A percentile compares a stretch with the other conserved stretches of the same genome.
Conservation (phyloP, 1,140 invertebrate genomes). For the Dryas iulia region DNA sequence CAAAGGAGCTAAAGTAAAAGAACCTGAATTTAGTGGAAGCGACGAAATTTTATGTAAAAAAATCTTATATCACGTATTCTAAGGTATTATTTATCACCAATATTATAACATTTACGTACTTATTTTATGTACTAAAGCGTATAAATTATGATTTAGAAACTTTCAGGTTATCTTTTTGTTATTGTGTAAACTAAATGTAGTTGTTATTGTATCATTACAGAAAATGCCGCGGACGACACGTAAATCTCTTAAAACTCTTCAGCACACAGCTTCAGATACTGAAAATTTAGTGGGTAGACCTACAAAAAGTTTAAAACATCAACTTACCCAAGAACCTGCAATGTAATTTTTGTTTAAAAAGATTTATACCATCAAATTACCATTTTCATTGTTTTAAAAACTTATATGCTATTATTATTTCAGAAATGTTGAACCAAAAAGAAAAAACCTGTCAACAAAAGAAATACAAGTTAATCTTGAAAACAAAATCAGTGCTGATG, state of each 20-base stretch:
- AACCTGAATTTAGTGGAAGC: not conserved
- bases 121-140: not conserved
- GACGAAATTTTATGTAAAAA: no score
- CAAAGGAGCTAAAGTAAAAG: not conserved
- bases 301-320: slow-evolving; percentile 67
- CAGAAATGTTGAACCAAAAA: slow-evolving; percentile 65
- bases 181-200: not conserved
- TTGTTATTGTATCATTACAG: slow-evolving; percentile 28
- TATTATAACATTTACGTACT: not conserved
- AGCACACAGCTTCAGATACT: slow-evolving; percentile 82
- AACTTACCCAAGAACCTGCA: slow-evolving; percentile 55
- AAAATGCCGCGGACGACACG: slow-evolving; percentile 61
- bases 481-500: slow-evolving; percentile 79
- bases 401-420: slow-evolving; percentile 45
- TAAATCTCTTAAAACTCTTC: slow-evolving; percentile 83
- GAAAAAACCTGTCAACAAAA: slow-evolving; percentile 71
- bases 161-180: slow-evolving; percentile 11
- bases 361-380: not conserved
- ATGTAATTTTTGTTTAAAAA: slow-evolving; percentile 35
- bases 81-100: not conserved
- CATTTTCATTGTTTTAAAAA: no score
- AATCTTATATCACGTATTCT: no score
- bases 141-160: not conserved
- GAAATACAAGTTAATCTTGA: slow-evolving; percentile 80
- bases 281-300: slow-evolving; percentile 84